phyloP scores from a whole-genome alignment of 2,797 vertebrate species.

The Sebastes wilsoni region DNA sequence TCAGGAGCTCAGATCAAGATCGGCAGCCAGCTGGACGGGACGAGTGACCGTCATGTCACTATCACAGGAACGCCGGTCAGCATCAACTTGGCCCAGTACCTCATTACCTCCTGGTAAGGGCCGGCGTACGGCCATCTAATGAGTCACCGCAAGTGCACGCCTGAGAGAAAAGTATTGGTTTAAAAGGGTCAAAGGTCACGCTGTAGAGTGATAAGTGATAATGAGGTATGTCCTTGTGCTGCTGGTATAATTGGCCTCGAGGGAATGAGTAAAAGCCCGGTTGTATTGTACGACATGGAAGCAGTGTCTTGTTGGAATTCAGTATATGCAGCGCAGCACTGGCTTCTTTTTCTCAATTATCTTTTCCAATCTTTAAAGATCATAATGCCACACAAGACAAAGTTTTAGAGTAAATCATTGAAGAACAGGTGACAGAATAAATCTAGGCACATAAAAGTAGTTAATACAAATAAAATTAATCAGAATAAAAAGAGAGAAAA shows the following conservation, averaged over 20 bases:
- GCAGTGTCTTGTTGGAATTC: constrained; percentile 13
- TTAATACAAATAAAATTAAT: not conserved
- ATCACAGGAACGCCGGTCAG: constrained; percentile 94
- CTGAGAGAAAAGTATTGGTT: constrained; percentile 20
- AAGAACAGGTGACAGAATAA: not conserved
- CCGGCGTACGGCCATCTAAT: constrained; percentile 20
- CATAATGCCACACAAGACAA: not conserved
- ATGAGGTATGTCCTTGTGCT: constrained; percentile 48
- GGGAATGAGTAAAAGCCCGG: constrained; percentile 27
- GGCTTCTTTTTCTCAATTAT: not conserved
- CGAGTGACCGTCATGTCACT: constrained; percentile 90
- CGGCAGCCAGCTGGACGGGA: constrained; percentile 91
- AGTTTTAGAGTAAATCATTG: not conserved
- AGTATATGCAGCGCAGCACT: not conserved
- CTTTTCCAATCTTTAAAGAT: not conserved
- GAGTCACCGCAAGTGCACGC: not conserved
- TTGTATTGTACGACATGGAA: not conserved
- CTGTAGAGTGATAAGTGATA: constrained; percentile 45
- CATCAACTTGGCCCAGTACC: constrained; percentile 97
- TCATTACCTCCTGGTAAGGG: constrained; percentile 95
- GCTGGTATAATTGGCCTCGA: constrained; percentile 44
- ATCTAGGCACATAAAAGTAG: not conserved
- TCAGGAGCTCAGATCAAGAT: constrained; percentile 97
- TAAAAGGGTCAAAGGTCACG: constrained; percentile 60
- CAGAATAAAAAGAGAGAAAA: not conserved